These are phyloP conservation scores for Pimephales promelas DNA, from an alignment of 2,113 vertebrate genomes.

Conservation along the genomic window DNA sequence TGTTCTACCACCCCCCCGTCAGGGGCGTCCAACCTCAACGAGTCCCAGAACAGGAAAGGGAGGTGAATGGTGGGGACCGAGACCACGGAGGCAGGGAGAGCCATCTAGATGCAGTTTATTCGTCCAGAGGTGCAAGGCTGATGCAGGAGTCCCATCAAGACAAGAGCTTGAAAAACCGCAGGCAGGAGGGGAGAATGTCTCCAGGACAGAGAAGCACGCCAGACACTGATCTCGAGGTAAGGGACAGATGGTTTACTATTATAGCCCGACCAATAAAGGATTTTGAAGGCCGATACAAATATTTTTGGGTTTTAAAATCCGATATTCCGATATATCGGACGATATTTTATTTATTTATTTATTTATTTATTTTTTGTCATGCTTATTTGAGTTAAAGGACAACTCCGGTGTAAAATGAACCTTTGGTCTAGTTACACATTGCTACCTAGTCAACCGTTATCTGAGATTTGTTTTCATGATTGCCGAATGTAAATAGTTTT, in stretches of 20 bases:
- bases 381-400: too few relatives aligned
- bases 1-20: conserved; percentile 85
- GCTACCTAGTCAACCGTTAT: too few relatives aligned
- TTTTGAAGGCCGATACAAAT: too few relatives aligned
- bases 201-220: conserved; percentile 90
- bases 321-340: too few relatives aligned
- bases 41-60: conserved; percentile 72
- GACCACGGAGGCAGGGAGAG: conserved; percentile 74
- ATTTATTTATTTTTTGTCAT: too few relatives aligned
- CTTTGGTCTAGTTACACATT: too few relatives aligned
- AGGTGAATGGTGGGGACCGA: conserved; percentile 87
- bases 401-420: too few relatives aligned
- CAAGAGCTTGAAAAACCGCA: conserved; percentile 75
- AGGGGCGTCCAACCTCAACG: conserved; percentile 64
- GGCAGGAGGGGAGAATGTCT: conserved; percentile 81
- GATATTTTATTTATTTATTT: too few relatives aligned
- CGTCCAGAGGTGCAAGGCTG: conserved; percentile 66
- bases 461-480: too few relatives aligned
- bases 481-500: too few relatives aligned
- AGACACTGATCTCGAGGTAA: conserved; percentile 89
- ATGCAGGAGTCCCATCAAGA: conserved; percentile 77
- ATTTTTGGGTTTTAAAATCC: too few relatives aligned
- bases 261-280: too few relatives aligned
- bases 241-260: not conserved
- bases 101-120: conserved; percentile 69